These are phyloP conservation scores for Sphyrna mokarran DNA, from an alignment of 2,113 vertebrate species.

Conservation along the genomic window DNA sequence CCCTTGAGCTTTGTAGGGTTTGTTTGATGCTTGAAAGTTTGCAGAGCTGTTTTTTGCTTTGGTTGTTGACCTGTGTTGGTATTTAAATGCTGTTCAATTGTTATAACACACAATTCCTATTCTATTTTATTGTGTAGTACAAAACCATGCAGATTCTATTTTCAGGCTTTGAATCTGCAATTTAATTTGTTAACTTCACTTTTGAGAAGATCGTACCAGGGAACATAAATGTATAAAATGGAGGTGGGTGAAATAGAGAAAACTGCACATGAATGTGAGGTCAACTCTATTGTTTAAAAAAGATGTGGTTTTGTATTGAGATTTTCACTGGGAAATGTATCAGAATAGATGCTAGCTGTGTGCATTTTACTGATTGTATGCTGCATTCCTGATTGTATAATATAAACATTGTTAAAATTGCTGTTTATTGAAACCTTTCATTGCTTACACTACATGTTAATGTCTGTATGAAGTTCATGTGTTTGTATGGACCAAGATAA, in stretches of 20 bases:
- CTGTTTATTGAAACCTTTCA: background rate
- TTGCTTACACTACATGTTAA: conserved; percentile 12
- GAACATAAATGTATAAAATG: background rate
- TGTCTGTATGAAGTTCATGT: background rate
- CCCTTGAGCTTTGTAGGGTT: background rate
- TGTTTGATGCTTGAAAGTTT: background rate
- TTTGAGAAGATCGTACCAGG: background rate
- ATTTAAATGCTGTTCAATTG: background rate
- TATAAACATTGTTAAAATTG: conserved; percentile 18
- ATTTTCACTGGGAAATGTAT: background rate
- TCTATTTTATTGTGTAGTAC: background rate
- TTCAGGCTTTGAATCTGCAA: background rate
- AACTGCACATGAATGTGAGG: background rate
- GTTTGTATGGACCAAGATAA: conserved; percentile 26
- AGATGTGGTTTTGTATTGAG: background rate
- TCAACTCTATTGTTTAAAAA: background rate
- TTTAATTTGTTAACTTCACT: background rate
- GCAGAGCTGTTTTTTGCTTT: background rate
- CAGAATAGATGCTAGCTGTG: background rate
- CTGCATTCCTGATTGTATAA: background rate
- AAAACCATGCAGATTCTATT: background rate
- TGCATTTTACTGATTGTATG: background rate
- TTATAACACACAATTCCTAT: background rate
- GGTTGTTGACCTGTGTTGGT: background rate
- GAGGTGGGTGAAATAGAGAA: background rate